Conservation (phyloP, 2,113 vertebrate genomes). For the Sigmodon hispidus region DNA sequence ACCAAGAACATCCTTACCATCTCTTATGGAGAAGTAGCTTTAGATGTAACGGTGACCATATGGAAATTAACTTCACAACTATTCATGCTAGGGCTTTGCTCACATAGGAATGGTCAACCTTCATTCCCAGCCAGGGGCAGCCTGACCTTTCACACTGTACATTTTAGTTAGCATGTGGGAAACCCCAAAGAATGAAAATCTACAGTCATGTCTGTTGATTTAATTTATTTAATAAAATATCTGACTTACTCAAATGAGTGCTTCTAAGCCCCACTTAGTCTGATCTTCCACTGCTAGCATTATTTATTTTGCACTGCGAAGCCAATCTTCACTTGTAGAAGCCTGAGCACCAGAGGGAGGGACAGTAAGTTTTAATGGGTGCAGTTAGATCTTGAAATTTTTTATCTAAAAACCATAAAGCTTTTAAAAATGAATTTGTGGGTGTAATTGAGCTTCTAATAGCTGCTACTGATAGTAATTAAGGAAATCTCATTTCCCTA, state of each 20-base stretch:
- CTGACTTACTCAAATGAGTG: conserved; percentile 65
- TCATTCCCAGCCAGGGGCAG: background rate
- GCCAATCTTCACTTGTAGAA: conserved; percentile 47
- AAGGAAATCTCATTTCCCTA: conserved; percentile 88
- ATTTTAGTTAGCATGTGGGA: background rate
- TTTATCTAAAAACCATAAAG: conserved; percentile 83
- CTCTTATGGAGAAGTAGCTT: conserved; percentile 56
- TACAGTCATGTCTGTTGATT: conserved; percentile 51
- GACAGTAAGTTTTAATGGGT: conserved; percentile 60
- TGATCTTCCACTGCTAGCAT: conserved; percentile 60
- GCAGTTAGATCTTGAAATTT: conserved; percentile 72
- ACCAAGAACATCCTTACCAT: conserved; percentile 50
- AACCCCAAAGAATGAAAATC: conserved; percentile 30
- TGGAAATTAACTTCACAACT: conserved; percentile 14
- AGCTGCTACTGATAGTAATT: conserved; percentile 86
- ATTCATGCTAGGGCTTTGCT: background rate
- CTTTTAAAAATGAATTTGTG: conserved; percentile 85
- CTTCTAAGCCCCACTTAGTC: background rate
- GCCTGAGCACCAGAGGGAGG: background rate
- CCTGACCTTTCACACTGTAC: background rate
- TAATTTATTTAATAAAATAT: conserved; percentile 63
- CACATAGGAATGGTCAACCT: background rate
- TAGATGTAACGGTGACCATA: conserved; percentile 60
- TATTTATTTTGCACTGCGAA: conserved; percentile 74
- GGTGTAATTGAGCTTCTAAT: conserved; percentile 87